Base-by-base conservation (phyloP, 2,888 invertebrate genomes). In the Fragum fragum region DNA sequence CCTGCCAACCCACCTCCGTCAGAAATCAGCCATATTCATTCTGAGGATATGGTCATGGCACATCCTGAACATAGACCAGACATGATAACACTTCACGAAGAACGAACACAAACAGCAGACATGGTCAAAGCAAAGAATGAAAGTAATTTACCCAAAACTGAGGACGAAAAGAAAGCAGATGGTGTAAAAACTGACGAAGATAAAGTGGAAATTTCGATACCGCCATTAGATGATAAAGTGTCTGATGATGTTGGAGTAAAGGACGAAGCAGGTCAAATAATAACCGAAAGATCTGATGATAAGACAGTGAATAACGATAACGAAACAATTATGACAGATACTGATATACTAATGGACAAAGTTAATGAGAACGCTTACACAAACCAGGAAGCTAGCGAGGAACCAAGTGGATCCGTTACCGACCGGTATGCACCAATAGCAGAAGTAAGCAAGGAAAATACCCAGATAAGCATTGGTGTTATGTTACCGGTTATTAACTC, bases 1-100 rank as follows among this genome's bases (percentile, higher is more conserved):
- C 76, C 81, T 7, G 76, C 75, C 6, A 85, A 85, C 26, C 85
- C 85, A 14, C 85, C 85, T 1, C 85, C 85, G 0, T 85, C 85
- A 18, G 81, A 77, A 26, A 85, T 79, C 1, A 81, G 85, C 69
- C 81, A 85, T 53, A 71, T 76, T 11, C 52, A 76, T 14, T 76
- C 79, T 18, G 85, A 85, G 36, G 85, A 85, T 55, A 73, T 42
- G n/a, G 36, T 39, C 0, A 39, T 70, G 16, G n/a, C 59, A 23
- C 32, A 73, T 18, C 69, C 63, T 36, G 83, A 83, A 18, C 26
- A 52, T 5, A 75, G 69, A 52, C 71, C 42, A 47, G 85, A 77
- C 52, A 79, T 81, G 79, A 11, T 81, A 0, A 79, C 85, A 16
- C 73, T 85, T 16, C 23, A 78, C 28, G 85, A 85, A 66, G 85